Conservation (phyloP, 2,888 invertebrate species). For the Nebria salina region DNA sequence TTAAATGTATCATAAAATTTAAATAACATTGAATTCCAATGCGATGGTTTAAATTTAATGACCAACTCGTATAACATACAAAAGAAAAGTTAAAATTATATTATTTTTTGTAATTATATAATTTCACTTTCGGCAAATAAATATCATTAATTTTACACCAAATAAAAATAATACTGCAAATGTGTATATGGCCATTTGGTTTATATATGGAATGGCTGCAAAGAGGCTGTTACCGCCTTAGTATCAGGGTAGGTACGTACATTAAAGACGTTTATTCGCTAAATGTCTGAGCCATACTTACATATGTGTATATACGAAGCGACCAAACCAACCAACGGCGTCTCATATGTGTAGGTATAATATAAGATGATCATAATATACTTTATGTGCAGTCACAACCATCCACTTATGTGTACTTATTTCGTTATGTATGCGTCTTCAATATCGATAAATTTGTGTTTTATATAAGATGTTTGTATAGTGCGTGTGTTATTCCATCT, state of each 20-base stretch:
- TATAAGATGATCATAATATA: slow-evolving; percentile 16
- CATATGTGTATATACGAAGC: background rate
- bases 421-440: slow-evolving; percentile 10
- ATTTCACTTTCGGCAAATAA: background rate
- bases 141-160: background rate
- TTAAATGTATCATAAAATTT: background rate
- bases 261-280: background rate
- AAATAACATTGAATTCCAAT: background rate
- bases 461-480: slow-evolving; percentile 19
- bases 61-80: no score
- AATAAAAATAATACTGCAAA: background rate
- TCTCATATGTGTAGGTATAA: slow-evolving; percentile 2
- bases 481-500: background rate
- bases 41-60: background rate
- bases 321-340: background rate
- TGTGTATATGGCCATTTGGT: background rate
- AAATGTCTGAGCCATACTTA: background rate
- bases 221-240: background rate
- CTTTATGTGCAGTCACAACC: slow-evolving; percentile 12
- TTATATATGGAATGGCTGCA: background rate
- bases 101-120: background rate
- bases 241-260: background rate
- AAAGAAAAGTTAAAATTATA: background rate
- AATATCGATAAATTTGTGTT: slow-evolving; percentile 17
- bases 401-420: slow-evolving; percentile 18